Conservation (phyloP, 2,797 vertebrate genomes). For the Brachyrhaphis roseni region DNA sequence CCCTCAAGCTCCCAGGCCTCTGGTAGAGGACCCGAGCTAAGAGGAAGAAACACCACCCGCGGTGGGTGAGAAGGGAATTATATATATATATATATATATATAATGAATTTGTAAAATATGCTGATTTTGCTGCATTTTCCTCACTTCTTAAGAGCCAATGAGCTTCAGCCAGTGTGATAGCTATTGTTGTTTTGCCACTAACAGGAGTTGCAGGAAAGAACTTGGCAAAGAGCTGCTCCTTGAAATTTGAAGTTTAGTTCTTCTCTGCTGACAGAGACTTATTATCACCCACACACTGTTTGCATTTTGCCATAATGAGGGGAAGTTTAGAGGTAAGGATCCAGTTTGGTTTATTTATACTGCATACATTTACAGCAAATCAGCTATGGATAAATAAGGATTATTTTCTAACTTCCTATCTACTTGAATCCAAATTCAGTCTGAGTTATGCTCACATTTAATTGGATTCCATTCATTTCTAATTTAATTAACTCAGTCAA, state of each 20-base stretch:
- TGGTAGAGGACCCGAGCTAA: too few relatives aligned
- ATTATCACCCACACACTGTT: not conserved
- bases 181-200: not conserved
- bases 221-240: slow-evolving; percentile 8
- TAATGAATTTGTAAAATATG: not conserved
- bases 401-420: not conserved
- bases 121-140: not conserved
- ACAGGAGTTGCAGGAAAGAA: not conserved
- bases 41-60: too few relatives aligned
- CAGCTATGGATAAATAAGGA: not conserved
- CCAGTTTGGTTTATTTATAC: not conserved
- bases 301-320: not conserved
- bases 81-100: not conserved
- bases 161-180: not conserved
- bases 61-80: too few relatives aligned
- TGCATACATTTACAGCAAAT: not conserved
- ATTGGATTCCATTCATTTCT: not conserved
- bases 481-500: not conserved
- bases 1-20: too few relatives aligned
- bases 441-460: not conserved
- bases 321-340: slow-evolving; percentile 1
- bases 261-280: slow-evolving; percentile 3
- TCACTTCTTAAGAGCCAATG: not conserved
- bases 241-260: slow-evolving; percentile 1
- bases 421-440: not conserved